Evolutionary conservation across 1,140 invertebrate genomes (phyloP).

Genomic region (Caenorhabditis remanei): DNA sequence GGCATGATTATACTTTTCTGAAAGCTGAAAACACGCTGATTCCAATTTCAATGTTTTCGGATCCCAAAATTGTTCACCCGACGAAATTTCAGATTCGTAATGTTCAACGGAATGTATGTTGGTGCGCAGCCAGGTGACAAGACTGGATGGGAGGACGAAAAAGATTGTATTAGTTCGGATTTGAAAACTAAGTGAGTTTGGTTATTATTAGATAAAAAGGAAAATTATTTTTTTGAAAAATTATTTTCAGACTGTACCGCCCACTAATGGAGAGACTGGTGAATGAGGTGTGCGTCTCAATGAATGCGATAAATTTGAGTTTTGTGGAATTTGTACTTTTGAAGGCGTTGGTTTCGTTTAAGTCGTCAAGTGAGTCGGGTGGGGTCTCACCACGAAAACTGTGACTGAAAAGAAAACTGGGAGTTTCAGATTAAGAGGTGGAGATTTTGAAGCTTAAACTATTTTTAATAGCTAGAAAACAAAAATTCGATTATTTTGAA

Average conservation of each 20-base stretch:
- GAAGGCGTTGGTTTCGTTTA: slow-evolving; percentile 67
- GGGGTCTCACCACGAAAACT: too few relatives aligned
- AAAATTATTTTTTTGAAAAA: too few relatives aligned
- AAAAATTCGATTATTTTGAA: too few relatives aligned
- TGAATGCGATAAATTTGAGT: slow-evolving; percentile 61
- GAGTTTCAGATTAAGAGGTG: too few relatives aligned
- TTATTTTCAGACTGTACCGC: slow-evolving; percentile 66
- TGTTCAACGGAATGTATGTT: slow-evolving; percentile 67
- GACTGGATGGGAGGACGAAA: slow-evolving; percentile 67
- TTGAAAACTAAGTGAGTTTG: slow-evolving; percentile 64
- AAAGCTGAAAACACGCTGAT: too few relatives aligned
- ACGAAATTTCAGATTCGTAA: slow-evolving; percentile 60
- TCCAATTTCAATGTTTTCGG: too few relatives aligned
- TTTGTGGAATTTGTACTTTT: slow-evolving; percentile 61
- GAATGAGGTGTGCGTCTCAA: slow-evolving; percentile 66
- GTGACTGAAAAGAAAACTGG: too few relatives aligned
- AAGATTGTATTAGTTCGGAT: slow-evolving; percentile 59
- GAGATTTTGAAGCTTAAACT: too few relatives aligned
- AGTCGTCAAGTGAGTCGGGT: slow-evolving; percentile 64
- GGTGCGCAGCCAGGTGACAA: slow-evolving; percentile 58
- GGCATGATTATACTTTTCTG: too few relatives aligned
- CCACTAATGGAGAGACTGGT: slow-evolving; percentile 65
- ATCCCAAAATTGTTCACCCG: neutral
- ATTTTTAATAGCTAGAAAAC: too few relatives aligned
- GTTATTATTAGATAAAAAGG: too few relatives aligned